phyloP scores from a whole-genome alignment of 2,113 vertebrate species.

The Apteryx owenii region DNA sequence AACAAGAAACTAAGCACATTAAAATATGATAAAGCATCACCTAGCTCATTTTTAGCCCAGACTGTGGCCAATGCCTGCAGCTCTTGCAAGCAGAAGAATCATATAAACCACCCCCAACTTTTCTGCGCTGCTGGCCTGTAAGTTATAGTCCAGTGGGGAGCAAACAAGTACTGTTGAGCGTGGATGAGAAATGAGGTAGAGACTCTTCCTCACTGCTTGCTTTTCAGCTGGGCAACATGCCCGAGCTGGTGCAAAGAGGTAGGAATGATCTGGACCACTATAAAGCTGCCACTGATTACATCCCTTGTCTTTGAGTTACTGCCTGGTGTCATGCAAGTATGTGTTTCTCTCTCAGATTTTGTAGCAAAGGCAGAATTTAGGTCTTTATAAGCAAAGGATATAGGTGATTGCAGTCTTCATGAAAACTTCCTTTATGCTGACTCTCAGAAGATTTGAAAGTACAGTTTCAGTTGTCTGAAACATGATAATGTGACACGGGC shows the following conservation, averaged over 20 bases:
- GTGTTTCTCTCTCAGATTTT: not conserved
- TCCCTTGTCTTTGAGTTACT: not conserved
- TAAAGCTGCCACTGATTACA: not conserved
- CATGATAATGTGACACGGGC: not conserved
- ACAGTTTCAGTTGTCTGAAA: not conserved
- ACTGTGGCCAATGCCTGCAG: accelerated
- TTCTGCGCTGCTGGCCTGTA: not conserved
- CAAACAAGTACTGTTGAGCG: not conserved
- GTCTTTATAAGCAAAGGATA: not conserved
- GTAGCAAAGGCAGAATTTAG: not conserved
- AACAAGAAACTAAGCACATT: not conserved
- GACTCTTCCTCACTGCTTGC: not conserved
- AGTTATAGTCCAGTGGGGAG: not conserved
- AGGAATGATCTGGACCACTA: not conserved
- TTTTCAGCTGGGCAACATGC: not conserved
- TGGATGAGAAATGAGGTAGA: not conserved
- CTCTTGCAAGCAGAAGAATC: not conserved
- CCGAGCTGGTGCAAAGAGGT: not conserved
- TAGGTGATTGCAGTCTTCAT: not conserved
- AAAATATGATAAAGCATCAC: not conserved
- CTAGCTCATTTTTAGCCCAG: not conserved
- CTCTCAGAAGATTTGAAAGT: not conserved
- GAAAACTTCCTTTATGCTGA: not conserved
- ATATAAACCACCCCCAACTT: not conserved
- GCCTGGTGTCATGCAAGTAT: not conserved